Evolutionary conservation across 2,888 invertebrate genomes (phyloP).

Genomic region (Mythimna albipuncta): DNA sequence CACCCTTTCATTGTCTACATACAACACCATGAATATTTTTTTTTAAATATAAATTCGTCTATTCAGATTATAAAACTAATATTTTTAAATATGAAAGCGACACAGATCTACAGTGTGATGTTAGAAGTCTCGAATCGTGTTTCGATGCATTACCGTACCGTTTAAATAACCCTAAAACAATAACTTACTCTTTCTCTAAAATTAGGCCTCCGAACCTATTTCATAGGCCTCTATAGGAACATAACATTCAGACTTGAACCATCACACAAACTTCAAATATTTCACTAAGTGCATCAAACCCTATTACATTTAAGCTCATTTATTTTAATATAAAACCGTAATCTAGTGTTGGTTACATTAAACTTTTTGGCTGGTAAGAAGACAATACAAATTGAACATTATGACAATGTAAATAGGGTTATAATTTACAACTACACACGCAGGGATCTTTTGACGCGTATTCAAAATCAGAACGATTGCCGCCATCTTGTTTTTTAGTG

Average conservation of each 20-base stretch:
- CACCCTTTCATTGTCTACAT: constrained; percentile 25
- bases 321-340: constrained; percentile 56
- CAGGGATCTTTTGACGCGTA: neutral
- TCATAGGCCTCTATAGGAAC: constrained; percentile 67
- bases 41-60: constrained; percentile 12
- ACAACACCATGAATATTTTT: constrained; percentile 16
- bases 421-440: neutral
- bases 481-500: neutral
- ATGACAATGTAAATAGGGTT: neutral
- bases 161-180: constrained; percentile 53
- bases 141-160: constrained; percentile 45
- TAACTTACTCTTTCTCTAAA: constrained; percentile 49
- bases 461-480: neutral
- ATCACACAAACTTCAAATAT: constrained; percentile 57
- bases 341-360: constrained; percentile 27
- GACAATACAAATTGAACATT: constrained; percentile 2
- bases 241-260: constrained; percentile 61
- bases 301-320: constrained; percentile 65
- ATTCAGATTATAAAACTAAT: neutral
- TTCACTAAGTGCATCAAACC: constrained; percentile 57
- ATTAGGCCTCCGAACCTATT: constrained; percentile 58
- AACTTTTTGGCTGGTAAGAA: constrained; percentile 8
- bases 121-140: constrained; percentile 23
- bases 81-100: constrained; percentile 26
- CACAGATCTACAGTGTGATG: constrained; percentile 35